Conservation (phyloP, 2,113 vertebrate genomes). For the Sylvietta virens region DNA sequence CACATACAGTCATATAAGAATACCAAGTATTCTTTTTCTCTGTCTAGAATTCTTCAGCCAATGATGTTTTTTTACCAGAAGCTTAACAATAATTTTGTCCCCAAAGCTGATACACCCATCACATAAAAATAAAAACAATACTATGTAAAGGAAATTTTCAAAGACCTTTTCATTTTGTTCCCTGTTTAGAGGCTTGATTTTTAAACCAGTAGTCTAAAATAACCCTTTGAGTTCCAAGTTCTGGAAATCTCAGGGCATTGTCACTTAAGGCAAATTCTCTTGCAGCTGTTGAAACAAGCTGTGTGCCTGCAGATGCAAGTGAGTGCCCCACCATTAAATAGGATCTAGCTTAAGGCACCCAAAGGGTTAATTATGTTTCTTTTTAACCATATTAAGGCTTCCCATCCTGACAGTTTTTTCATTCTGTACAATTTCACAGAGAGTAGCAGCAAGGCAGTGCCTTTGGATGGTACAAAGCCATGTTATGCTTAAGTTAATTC, state of each 20-base stretch:
- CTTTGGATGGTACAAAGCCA: conserved; percentile 20
- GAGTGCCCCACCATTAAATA: background rate
- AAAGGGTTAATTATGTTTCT: conserved; percentile 29
- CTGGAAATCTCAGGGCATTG: conserved; percentile 11
- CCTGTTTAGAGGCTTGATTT: background rate
- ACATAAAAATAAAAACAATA: background rate
- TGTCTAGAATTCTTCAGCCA: background rate
- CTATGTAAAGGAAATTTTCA: background rate
- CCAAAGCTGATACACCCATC: background rate
- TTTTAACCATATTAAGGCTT: conserved; percentile 56
- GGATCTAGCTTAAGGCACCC: conserved; percentile 58
- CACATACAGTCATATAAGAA: background rate
- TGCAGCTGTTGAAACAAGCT: background rate
- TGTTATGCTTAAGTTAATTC: background rate
- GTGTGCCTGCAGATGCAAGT: background rate
- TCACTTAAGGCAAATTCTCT: conserved; percentile 54
- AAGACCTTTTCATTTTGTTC: background rate
- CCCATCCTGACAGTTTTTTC: background rate
- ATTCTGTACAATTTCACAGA: background rate
- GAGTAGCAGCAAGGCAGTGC: conserved; percentile 19
- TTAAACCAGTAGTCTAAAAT: background rate
- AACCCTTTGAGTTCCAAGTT: conserved; percentile 38
- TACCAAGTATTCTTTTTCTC: background rate
- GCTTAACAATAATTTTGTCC: background rate
- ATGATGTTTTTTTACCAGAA: background rate